Conservation (phyloP, 1,140 invertebrate genomes). For the Ceratosolen fusciceps region DNA sequence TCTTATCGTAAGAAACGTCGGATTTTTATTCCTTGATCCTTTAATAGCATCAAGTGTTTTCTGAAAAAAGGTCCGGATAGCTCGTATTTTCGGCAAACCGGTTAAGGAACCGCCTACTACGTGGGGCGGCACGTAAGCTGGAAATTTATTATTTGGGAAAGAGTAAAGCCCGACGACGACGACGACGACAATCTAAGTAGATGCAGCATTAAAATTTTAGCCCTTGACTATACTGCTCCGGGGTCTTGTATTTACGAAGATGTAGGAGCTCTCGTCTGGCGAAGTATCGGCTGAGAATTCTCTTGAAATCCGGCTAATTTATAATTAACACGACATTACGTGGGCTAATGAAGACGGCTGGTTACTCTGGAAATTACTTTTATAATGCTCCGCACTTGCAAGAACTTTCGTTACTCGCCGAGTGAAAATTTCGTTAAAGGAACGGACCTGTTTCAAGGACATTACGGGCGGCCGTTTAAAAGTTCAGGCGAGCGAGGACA, state of each 20-base stretch:
- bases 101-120: background rate
- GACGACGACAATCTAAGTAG: constrained; percentile 17
- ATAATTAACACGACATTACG: no score
- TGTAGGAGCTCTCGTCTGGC: background rate
- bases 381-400: no score
- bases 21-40: constrained; percentile 31
- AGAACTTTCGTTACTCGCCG: no score
- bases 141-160: constrained; percentile 44
- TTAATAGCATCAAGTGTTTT: constrained; percentile 32
- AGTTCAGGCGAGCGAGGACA: background rate
- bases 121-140: background rate
- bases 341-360: no score
- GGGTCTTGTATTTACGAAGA: background rate
- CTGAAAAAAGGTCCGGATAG: background rate
- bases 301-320: background rate
- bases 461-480: no score
- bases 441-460: background rate
- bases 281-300: background rate
- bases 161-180: background rate
- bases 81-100: constrained; percentile 34
- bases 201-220: constrained; percentile 30
- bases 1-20: constrained; percentile 26
- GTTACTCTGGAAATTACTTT: no score
- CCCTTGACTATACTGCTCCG: background rate
- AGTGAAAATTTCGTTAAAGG: no score